These are phyloP conservation scores for Erpornis zantholeuca DNA, from an alignment of 2,113 vertebrate genomes.

Conservation along the genomic window DNA sequence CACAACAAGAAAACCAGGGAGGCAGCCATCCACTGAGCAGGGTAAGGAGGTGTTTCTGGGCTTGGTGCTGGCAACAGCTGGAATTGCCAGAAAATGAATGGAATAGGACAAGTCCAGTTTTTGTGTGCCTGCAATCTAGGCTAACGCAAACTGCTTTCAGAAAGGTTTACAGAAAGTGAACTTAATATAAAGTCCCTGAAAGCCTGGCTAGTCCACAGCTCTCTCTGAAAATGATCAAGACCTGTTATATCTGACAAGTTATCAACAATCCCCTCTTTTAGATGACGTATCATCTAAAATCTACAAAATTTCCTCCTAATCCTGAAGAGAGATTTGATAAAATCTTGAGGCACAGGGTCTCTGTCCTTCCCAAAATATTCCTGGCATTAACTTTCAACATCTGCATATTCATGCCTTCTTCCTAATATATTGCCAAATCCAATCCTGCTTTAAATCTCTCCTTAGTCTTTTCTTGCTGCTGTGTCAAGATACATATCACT, in stretches of 20 bases:
- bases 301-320: background rate
- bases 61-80: background rate
- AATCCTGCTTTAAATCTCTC: background rate
- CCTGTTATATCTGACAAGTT: background rate
- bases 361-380: background rate
- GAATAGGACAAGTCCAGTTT: background rate
- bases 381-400: background rate
- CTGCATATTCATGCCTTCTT: background rate
- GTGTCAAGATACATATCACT: rapidly evolving
- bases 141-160: background rate
- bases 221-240: background rate
- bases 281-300: background rate
- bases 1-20: background rate
- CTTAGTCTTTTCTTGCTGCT: background rate
- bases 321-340: background rate
- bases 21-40: background rate
- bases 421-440: background rate
- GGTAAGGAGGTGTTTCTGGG: background rate
- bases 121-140: background rate
- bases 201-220: background rate
- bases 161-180: background rate
- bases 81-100: background rate
- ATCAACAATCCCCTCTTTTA: background rate
- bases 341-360: background rate
- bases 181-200: background rate